phyloP scores from a whole-genome alignment of 2,888 invertebrate genomes.

The Esperia sulphurella region DNA sequence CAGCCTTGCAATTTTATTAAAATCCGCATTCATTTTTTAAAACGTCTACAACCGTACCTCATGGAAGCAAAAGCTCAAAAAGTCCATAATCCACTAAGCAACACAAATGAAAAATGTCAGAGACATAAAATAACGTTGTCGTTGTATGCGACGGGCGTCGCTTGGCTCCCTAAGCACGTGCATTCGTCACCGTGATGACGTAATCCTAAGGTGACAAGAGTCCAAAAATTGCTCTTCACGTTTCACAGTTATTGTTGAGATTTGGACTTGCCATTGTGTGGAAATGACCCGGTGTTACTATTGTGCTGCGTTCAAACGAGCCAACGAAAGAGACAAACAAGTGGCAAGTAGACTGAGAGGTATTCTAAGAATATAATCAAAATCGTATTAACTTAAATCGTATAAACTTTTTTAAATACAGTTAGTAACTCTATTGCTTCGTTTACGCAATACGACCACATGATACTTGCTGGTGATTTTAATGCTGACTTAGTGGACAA shows the following conservation, averaged over 20 bases:
- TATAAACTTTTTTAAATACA: too few species aligned
- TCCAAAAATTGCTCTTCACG: conserved; percentile 42
- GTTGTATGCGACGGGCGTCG: conserved; percentile 10
- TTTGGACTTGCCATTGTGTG: conserved; percentile 46
- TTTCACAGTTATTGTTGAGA: conserved; percentile 49
- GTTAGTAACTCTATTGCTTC: too few species aligned
- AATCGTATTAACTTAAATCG: too few species aligned
- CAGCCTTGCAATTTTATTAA: too few species aligned
- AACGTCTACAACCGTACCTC: too few species aligned
- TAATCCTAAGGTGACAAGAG: conserved; percentile 41
- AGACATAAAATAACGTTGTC: conserved; percentile 17
- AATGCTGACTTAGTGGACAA: too few species aligned
- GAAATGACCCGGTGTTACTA: conserved; percentile 30
- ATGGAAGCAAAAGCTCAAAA: too few species aligned
- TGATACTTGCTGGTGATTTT: too few species aligned
- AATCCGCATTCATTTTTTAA: too few species aligned
- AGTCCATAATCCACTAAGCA: background rate
- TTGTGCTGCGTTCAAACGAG: conserved; percentile 25
- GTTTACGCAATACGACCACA: too few species aligned
- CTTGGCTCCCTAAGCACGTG: conserved; percentile 28
- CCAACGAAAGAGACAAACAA: background rate
- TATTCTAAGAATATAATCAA: too few species aligned
- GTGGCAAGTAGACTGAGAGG: background rate
- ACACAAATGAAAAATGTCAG: conserved; percentile 26
- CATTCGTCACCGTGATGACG: conserved; percentile 35